Evolutionary conservation across 2,797 vertebrate species (phyloP).

Genomic region (Eulemur mongoz): DNA sequence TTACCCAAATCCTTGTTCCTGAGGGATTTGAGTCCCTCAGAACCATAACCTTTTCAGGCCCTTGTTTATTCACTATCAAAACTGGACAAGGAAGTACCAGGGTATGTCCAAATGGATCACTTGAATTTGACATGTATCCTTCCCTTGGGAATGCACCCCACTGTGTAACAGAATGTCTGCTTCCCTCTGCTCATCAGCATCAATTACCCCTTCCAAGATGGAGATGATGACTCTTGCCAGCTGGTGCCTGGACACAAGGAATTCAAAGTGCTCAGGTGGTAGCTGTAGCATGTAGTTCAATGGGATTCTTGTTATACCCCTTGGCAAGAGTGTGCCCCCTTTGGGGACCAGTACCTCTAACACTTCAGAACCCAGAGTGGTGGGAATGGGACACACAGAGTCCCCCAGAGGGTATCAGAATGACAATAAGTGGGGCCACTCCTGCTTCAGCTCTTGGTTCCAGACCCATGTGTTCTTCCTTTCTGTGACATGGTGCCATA

Average conservation of each 20-base stretch:
- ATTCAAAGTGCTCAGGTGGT: background rate
- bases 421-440: background rate
- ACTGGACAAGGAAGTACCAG: background rate
- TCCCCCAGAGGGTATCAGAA: background rate
- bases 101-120: background rate
- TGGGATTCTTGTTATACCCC: background rate
- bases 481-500: background rate
- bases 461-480: background rate
- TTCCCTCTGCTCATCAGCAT: background rate
- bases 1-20: background rate
- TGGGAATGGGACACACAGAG: background rate
- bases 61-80: background rate
- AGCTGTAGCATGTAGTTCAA: background rate
- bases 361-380: background rate
- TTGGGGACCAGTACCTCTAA: background rate
- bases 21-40: background rate
- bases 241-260: background rate
- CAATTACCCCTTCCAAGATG: background rate
- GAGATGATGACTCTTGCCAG: background rate
- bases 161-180: background rate
- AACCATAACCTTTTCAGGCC: background rate
- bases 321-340: background rate
- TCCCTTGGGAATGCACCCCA: background rate
- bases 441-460: background rate
- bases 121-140: background rate